Evolutionary conservation across 2,113 vertebrate species (phyloP).

Genomic region (Petromus typicus): DNA sequence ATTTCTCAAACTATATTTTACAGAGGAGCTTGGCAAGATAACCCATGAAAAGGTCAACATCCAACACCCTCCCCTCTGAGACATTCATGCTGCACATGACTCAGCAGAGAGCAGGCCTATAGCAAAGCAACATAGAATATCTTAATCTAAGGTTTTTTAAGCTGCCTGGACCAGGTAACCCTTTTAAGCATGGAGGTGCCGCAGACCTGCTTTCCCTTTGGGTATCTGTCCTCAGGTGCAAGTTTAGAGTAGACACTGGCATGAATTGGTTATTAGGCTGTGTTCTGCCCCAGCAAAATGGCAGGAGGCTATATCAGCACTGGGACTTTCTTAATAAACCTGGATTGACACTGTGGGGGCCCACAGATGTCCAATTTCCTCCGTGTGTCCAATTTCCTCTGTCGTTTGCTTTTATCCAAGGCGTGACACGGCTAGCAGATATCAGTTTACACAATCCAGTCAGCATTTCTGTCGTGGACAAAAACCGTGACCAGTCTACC

Average conservation of each 20-base stretch:
- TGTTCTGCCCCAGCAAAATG: rapidly evolving
- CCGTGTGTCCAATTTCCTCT: neutral
- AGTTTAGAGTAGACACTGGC: neutral
- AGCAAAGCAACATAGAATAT: neutral
- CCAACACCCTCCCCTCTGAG: rapidly evolving
- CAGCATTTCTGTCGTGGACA: constrained; percentile 89
- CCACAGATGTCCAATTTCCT: neutral
- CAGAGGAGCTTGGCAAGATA: neutral
- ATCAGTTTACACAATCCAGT: constrained; percentile 93
- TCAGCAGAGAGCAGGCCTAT: neutral
- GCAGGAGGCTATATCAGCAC: neutral
- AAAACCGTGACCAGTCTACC: neutral
- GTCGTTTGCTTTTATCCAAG: constrained; percentile 80
- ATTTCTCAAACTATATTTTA: neutral
- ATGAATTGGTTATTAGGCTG: too few species aligned
- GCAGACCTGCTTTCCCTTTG: neutral
- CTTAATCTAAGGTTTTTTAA: neutral
- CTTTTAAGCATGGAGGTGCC: neutral
- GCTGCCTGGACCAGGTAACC: neutral
- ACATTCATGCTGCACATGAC: rapidly evolving
- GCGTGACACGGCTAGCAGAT: constrained; percentile 90
- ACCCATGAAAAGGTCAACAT: neutral
- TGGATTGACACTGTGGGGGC: too few species aligned
- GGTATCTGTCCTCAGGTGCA: rapidly evolving
- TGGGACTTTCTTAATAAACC: neutral